Percentiles rank a stretch among this genome's conserved stretches.
Conservation (phyloP, 2,113 vertebrate genomes). For the Pao palembangensis region DNA sequence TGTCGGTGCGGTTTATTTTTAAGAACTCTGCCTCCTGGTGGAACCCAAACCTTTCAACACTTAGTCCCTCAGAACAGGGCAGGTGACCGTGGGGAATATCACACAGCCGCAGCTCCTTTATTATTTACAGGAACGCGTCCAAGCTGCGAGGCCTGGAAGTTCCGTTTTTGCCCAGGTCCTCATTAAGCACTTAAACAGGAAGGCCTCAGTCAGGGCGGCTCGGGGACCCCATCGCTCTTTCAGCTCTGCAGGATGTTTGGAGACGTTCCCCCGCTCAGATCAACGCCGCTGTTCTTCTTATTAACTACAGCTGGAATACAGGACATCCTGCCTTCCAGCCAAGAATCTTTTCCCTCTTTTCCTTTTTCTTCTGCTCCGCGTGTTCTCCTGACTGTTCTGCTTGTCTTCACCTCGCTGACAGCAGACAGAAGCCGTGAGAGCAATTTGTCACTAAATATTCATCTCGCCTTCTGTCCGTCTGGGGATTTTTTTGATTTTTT, state of each 20-base stretch:
- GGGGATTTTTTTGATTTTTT: not conserved
- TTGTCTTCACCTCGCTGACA: not conserved
- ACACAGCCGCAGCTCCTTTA: no score
- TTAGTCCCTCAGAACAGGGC: not conserved
- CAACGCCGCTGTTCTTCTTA: slow-evolving; percentile 45
- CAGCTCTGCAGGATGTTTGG: slow-evolving; percentile 54
- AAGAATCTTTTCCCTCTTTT: slow-evolving; percentile 32
- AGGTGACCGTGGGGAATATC: slow-evolving; percentile 12
- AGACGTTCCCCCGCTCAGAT: slow-evolving; percentile 44
- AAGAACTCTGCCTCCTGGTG: not conserved
- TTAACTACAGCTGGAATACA: slow-evolving; percentile 50
- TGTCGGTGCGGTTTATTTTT: not conserved
- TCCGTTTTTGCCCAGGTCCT: slow-evolving; percentile 27
- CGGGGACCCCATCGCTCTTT: slow-evolving; percentile 22
- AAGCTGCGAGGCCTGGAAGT: slow-evolving; percentile 32
- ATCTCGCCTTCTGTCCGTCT: not conserved
- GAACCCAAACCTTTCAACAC: not conserved
- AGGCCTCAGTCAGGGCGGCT: slow-evolving; percentile 33
- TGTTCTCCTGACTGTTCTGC: not conserved
- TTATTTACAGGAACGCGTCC: slow-evolving; percentile 18
- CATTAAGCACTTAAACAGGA: slow-evolving; percentile 50
- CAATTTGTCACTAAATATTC: not conserved
- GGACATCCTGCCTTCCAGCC: slow-evolving; percentile 8
- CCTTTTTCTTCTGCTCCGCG: not conserved
- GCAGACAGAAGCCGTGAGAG: no score